Evolutionary conservation across 92 coral and sea anemone species (phyloP), one percentile per base, ranked within the genome.

Genomic region (Nematostella vectensis): DNA sequence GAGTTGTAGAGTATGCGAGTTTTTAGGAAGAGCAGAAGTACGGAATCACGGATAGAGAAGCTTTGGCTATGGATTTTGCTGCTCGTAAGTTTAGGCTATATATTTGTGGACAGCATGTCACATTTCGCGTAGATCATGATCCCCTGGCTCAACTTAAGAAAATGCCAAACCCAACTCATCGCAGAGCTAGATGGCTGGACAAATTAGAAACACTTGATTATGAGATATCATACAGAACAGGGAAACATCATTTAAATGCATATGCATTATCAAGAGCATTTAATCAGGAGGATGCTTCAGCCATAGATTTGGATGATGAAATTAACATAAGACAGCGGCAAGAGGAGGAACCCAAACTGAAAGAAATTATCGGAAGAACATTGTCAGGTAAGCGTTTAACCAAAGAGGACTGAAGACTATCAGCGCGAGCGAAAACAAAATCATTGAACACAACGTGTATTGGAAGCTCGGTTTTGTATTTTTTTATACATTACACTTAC

Each of bases 1-100:
- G 57, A 27, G 68, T 58, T 2, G 51, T 67, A 12, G 74, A 57
- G 45, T 74, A 67, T 23, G 75, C 61, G 19, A 70, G 57, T 23
- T 24, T 31, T 71, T 53, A 50, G 54, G 23, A 75, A 67, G 63
- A 67, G 27, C 25, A 25, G 23, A 69, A 59, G 67, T 50, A 51
- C 18, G 57, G 57, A 16, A 51, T 51, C 31, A 51, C 57, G 25
- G 57, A 51, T 17, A 51, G 57, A 51, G 57, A 51, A 6, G 57
- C 57, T 18, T 26, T 51, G 29, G 52, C 52, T 8, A 47, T 47
- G 40, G 51, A 4, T 11, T 45, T 45, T 17, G 51, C 42, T 8
- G 42, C 42, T 8, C 8, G 9, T 36, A 36, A 36, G 42, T 36
- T 36, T 15, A 36, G 15, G 8, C 51, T 22, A 4, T 6, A 45